Evolutionary conservation across 1,140 invertebrate species (phyloP).

Genomic region (Apocrypta bakeri): DNA sequence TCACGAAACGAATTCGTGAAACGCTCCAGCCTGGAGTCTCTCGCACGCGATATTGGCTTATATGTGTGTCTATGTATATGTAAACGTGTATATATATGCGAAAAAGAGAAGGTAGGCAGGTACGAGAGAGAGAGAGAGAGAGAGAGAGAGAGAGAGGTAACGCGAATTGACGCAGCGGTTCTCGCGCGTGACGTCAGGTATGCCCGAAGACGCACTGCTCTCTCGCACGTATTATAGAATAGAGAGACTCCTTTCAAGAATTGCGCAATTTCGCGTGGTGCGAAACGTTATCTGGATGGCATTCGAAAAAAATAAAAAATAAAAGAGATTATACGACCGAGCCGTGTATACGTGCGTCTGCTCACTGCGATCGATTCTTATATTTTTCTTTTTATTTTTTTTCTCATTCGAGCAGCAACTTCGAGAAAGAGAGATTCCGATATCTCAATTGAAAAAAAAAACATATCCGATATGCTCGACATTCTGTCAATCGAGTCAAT

Average conservation of each 20-base stretch:
- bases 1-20: conserved; percentile 40
- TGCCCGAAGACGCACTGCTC: neutral
- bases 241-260: neutral
- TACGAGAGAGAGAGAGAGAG: neutral
- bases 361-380: neutral
- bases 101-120: too few relatives aligned
- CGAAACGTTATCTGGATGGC: neutral
- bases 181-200: conserved; percentile 20
- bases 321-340: neutral
- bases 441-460: too few relatives aligned
- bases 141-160: neutral
- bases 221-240: neutral
- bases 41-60: conserved; percentile 23
- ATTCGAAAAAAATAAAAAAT: neutral
- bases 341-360: neutral
- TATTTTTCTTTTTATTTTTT: neutral
- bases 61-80: too few relatives aligned
- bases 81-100: too few relatives aligned
- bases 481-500: too few relatives aligned
- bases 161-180: neutral
- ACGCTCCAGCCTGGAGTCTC: neutral
- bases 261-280: conserved; percentile 10
- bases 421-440: too few relatives aligned
- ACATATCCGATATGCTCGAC: neutral
- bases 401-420: neutral